Base-by-base conservation (phyloP, 2,888 invertebrate genomes). In the Thera britannica region DNA sequence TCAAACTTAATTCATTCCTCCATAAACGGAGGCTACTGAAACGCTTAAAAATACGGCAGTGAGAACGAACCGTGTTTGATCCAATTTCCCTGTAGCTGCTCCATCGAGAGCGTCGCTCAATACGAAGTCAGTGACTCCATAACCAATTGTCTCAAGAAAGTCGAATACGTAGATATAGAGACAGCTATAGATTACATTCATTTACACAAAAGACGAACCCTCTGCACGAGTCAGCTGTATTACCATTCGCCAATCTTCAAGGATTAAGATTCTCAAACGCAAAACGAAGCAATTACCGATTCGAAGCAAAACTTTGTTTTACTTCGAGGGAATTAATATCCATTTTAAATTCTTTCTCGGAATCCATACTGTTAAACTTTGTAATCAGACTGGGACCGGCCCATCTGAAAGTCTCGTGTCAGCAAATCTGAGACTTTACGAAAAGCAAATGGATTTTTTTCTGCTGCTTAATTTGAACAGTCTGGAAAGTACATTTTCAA, bases 341-440 rank as follows among this genome's bases (percentile, higher is more conserved):
- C 93, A 93, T 93, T 92, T 92, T 92, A 92, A 92, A 91, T 90
- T 90, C 88, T 89, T 88, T 87, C 87, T 82, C 87, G 85, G 81
- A 86, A 86, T 89, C 72, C 89, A 88, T 90, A 90, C 87, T 83
- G 87, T 83, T 86, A 88, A 93, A 92, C 89, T 92, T 93, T 86
- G 89, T 92, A 91, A 93, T 92, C 90, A 90, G 87, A 78, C 85
- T 85, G 88, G 81, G 74, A 63, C 48, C 58, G 76, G 68, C 65
- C 70, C 70, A 68, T 68, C 72, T 73, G 72, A 72, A 70, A 58
- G 69, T 77, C 77, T 77, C 77, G 82, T 83, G 87, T 90, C 92
- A 88, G 90, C 89, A 80, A 85, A 87, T 89, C 89, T 86, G 79
- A 87, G 84, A 85, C 82, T 88, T 85, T 84, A 83, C 83, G 81